Evolutionary conservation across 2,888 invertebrate species (phyloP).

Genomic region (Tenthredo livida): DNA sequence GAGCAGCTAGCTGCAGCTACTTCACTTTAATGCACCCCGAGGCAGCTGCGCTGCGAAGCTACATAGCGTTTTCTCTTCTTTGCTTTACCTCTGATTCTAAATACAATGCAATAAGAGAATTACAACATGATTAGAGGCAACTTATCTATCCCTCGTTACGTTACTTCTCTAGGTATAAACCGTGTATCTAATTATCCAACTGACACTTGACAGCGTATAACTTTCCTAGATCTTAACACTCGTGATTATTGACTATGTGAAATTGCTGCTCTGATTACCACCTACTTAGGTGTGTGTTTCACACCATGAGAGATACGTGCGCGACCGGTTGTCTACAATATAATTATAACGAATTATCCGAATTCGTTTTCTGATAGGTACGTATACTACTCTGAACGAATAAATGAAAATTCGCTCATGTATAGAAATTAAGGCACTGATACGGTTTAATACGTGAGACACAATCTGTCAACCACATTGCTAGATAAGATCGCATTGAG

Average conservation of each 20-base stretch:
- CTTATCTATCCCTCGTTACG: background rate
- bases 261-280: constrained; percentile 22
- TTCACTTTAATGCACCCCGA: background rate
- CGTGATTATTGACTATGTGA: background rate
- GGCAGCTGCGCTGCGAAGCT: background rate
- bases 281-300: background rate
- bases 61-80: background rate
- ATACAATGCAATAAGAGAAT: constrained; percentile 10
- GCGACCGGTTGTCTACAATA: background rate
- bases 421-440: background rate
- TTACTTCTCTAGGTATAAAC: background rate
- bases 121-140: background rate
- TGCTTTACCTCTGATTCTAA: background rate
- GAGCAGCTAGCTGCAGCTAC: background rate
- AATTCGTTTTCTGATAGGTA: constrained; percentile 1
- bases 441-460: background rate
- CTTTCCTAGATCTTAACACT: background rate
- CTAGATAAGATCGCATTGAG: constrained; percentile 10
- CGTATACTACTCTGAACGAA: too few relatives aligned
- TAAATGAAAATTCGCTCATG: background rate
- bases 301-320: background rate
- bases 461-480: constrained; percentile 33
- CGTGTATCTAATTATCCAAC: constrained; percentile 1
- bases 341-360: background rate
- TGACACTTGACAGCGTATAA: constrained; percentile 13